Percentiles rank a stretch among this genome's conserved stretches.
Evolutionary conservation across 1,140 invertebrate species (phyloP).

Genomic region (Magallana angulata): DNA sequence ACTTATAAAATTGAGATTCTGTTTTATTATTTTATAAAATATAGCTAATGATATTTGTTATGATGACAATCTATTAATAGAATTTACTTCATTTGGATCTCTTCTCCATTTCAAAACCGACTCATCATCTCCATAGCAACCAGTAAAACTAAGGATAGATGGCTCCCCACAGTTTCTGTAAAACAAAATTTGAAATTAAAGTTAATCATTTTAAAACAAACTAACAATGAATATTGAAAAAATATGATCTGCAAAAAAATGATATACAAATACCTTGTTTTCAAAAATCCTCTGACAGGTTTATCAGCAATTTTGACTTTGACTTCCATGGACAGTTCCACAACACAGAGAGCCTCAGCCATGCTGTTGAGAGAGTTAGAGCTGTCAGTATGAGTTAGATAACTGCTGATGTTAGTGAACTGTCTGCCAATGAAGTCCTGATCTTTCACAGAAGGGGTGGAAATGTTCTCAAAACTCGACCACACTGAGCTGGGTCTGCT

Average conservation of each 20-base stretch:
- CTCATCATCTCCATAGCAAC: conserved; percentile 81
- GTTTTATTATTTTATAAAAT: no score
- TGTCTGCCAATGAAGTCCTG: conserved; percentile 49
- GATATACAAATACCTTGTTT: conserved; percentile 71
- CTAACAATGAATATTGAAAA: not conserved
- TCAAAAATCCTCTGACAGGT: conserved; percentile 79
- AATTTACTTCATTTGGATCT: conserved; percentile 78
- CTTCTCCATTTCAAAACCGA: conserved; percentile 80
- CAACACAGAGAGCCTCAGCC: conserved; percentile 64
- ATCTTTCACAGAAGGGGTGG: conserved; percentile 67
- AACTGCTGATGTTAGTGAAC: conserved; percentile 38
- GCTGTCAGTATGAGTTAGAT: conserved; percentile 62
- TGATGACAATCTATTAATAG: not conserved
- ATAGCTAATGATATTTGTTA: no score
- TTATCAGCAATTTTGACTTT: conserved; percentile 81
- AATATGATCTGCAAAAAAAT: not conserved
- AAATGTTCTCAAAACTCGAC: conserved; percentile 76
- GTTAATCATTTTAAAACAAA: not conserved
- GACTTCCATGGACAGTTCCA: conserved; percentile 73
- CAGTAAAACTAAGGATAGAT: conserved; percentile 80
- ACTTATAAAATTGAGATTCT: no score
- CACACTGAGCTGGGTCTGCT: conserved; percentile 64
- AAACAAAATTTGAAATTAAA: conserved; percentile 26
- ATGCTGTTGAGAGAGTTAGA: conserved; percentile 59
- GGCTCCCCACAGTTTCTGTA: conserved; percentile 76